These are phyloP conservation scores for Gobio occitaniae DNA, from an alignment of 2,797 vertebrate species.

Conservation along the genomic window DNA sequence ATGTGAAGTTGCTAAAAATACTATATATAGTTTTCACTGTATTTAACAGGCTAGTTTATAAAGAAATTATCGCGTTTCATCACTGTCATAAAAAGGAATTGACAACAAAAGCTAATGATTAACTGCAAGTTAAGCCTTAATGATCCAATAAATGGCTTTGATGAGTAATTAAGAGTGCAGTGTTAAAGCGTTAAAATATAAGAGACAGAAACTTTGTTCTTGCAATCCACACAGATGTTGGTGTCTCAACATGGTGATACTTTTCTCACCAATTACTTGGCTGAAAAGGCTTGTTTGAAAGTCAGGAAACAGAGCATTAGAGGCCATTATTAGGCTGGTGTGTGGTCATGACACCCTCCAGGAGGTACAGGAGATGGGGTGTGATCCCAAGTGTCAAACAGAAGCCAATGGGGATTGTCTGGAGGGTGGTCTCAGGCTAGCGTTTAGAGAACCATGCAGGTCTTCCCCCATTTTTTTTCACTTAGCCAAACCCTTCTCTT, in stretches of 20 bases:
- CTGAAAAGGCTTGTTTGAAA: background rate
- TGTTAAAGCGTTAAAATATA: conserved; percentile 44
- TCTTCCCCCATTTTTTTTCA: conserved; percentile 1
- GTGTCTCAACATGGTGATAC: conserved; percentile 9
- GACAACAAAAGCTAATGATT: conserved; percentile 46
- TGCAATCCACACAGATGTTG: background rate
- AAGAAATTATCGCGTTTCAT: background rate
- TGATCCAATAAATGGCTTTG: conserved; percentile 49
- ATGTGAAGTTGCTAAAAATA: conserved; percentile 24
- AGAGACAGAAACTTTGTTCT: conserved; percentile 31
- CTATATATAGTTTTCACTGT: conserved; percentile 24
- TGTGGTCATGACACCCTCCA: conserved; percentile 48
- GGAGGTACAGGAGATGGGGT: conserved; percentile 23
- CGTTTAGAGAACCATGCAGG: conserved; percentile 54
- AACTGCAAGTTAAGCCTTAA: conserved; percentile 38
- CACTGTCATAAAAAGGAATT: background rate
- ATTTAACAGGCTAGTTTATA: conserved; percentile 23
- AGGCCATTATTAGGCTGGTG: conserved; percentile 16
- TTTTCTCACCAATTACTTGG: conserved; percentile 31
- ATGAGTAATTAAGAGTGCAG: conserved; percentile 44
- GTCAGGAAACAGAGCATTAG: background rate
- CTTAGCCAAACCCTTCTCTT: conserved; percentile 1
- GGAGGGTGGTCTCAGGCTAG: conserved; percentile 64
- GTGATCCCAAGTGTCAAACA: conserved; percentile 38
- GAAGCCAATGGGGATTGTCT: conserved; percentile 44